phyloP scores from a whole-genome alignment of 2,113 vertebrate genomes.

The Nettapus auritus region DNA sequence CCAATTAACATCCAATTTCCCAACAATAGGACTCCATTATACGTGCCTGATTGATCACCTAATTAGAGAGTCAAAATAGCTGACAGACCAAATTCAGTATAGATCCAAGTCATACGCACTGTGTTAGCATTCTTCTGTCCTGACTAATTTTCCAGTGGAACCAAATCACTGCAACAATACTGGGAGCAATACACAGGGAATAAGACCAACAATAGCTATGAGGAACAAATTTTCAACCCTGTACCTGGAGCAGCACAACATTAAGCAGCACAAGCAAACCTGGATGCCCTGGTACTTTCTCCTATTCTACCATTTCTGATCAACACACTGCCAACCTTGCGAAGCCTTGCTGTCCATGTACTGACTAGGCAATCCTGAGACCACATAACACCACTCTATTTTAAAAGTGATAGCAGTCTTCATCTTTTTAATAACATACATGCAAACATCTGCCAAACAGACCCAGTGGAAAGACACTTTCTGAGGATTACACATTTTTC shows the following conservation, averaged over 20 bases:
- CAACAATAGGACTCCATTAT: background rate
- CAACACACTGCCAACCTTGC: background rate
- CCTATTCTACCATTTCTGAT: background rate
- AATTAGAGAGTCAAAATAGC: background rate
- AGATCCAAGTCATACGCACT: background rate
- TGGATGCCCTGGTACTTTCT: background rate
- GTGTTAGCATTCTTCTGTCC: background rate
- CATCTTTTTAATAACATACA: slow-evolving; percentile 53
- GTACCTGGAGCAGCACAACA: background rate
- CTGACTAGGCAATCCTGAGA: background rate
- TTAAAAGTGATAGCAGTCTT: background rate
- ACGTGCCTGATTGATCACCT: background rate
- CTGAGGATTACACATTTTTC: slow-evolving; percentile 2
- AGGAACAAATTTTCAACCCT: background rate
- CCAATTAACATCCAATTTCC: background rate
- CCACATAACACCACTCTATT: background rate
- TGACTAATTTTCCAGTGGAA: background rate
- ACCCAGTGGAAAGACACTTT: background rate
- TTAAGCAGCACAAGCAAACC: background rate
- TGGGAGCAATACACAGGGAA: background rate
- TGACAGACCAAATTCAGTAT: background rate
- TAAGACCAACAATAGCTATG: accelerated
- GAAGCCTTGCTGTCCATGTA: background rate
- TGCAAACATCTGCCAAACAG: slow-evolving; percentile 40
- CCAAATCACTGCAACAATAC: background rate